These are phyloP conservation scores for Ecdyonurus torrentis DNA, from an alignment of 2,888 invertebrate genomes.

Conservation along the genomic window DNA sequence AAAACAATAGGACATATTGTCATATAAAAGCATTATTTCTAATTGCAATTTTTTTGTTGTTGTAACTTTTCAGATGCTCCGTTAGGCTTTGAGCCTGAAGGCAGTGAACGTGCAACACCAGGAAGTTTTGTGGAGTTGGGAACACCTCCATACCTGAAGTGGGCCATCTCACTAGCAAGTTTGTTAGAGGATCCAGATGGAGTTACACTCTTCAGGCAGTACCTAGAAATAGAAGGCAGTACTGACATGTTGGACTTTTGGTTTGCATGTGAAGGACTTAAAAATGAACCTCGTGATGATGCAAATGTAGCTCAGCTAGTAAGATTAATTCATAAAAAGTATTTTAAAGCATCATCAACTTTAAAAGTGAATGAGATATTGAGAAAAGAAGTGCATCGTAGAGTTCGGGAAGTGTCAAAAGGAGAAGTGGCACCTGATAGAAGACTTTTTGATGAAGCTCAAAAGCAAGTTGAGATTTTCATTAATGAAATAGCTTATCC, in stretches of 20 bases:
- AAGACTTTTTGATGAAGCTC: slow-evolving; percentile 72
- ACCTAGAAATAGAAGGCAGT: slow-evolving; percentile 59
- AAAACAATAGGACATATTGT: no score
- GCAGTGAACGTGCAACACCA: slow-evolving; percentile 29
- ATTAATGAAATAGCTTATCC: slow-evolving; percentile 81
- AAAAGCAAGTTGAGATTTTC: slow-evolving; percentile 61
- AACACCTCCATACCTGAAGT: slow-evolving; percentile 61
- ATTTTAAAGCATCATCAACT: neutral
- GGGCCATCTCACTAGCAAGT: slow-evolving; percentile 72
- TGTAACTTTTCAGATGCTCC: slow-evolving; percentile 26
- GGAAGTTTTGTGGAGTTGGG: slow-evolving; percentile 17
- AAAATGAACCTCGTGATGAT: slow-evolving; percentile 49
- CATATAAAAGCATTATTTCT: slow-evolving; percentile 6
- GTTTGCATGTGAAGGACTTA: slow-evolving; percentile 82
- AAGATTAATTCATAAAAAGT: slow-evolving; percentile 21
- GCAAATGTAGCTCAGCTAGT: slow-evolving; percentile 54
- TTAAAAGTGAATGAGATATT: slow-evolving; percentile 21
- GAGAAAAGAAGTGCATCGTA: slow-evolving; percentile 56
- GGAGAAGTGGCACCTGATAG: slow-evolving; percentile 41
- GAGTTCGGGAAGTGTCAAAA: slow-evolving; percentile 38
- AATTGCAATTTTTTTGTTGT: slow-evolving; percentile 3
- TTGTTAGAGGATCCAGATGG: slow-evolving; percentile 81
- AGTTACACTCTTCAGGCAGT: slow-evolving; percentile 65
- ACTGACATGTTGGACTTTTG: slow-evolving; percentile 77
- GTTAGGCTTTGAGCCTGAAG: slow-evolving; percentile 38